Evolutionary conservation across 2,113 vertebrate species (phyloP).

Genomic region (Crypturellus undulatus): DNA sequence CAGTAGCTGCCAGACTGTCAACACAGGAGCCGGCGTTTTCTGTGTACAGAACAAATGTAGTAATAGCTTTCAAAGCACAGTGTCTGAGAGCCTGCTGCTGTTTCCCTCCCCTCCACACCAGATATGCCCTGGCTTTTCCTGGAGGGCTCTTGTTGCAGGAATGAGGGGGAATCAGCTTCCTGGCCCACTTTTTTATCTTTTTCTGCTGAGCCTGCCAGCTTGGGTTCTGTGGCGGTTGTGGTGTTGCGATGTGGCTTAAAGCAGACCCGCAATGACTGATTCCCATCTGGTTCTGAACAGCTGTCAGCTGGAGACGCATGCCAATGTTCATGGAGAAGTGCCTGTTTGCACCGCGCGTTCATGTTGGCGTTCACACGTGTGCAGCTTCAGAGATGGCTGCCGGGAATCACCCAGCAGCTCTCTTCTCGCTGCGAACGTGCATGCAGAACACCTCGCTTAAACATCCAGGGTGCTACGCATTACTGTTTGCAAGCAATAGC

Average conservation of each 20-base stretch:
- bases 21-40: background rate
- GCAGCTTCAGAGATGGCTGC: background rate
- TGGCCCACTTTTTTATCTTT: rapidly evolving
- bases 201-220: background rate
- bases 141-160: background rate
- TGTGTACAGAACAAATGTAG: background rate
- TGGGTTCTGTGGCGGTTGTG: background rate
- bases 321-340: conserved; percentile 1
- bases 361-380: background rate
- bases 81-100: background rate
- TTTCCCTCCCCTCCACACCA: background rate
- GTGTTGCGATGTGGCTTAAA: conserved; percentile 44
- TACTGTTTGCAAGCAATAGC: background rate
- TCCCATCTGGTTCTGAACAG: conserved; percentile 65
- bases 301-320: background rate
- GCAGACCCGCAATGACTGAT: conserved; percentile 32
- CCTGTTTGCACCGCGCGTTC: background rate
- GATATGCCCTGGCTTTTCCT: background rate
- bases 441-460: rapidly evolving
- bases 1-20: background rate
- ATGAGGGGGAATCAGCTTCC: background rate
- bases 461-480: rapidly evolving
- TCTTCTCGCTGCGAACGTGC: background rate
- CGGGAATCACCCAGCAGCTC: background rate
- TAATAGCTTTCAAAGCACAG: background rate